These are phyloP conservation scores for Cirrhinus molitorella DNA, from an alignment of 2,797 vertebrate genomes.

Conservation along the genomic window DNA sequence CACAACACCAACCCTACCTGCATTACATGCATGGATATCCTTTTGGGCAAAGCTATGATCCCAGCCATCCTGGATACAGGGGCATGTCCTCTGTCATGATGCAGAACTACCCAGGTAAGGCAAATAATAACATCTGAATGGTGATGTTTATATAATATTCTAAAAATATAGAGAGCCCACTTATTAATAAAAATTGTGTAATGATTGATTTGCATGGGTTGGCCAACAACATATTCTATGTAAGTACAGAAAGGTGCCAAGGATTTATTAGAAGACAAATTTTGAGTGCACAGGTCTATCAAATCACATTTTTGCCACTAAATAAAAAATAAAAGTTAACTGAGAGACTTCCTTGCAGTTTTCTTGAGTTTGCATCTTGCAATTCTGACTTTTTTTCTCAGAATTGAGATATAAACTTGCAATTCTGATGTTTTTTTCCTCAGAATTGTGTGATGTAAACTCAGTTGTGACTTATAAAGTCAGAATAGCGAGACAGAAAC, in stretches of 20 bases:
- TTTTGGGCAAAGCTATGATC: conserved; percentile 93
- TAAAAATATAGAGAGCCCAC: neutral
- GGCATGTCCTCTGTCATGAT: conserved; percentile 96
- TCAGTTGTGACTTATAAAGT: too few species aligned
- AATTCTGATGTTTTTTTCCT: too few species aligned
- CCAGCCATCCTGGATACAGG: conserved; percentile 92
- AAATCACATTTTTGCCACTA: too few species aligned
- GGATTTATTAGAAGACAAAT: neutral
- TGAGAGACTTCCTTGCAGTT: too few species aligned
- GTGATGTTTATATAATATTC: neutral
- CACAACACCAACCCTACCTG: conserved; percentile 95
- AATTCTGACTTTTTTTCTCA: too few species aligned
- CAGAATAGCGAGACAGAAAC: too few species aligned
- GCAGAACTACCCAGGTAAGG: conserved; percentile 95
- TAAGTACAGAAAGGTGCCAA: neutral
- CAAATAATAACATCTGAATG: neutral
- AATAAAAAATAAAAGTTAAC: too few species aligned
- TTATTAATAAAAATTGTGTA: neutral
- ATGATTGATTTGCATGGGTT: neutral
- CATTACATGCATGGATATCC: conserved; percentile 96
- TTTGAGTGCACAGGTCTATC: neutral
- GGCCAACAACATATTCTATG: neutral
- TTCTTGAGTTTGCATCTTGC: too few species aligned
- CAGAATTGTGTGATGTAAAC: too few species aligned
- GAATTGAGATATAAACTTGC: too few species aligned